These are phyloP conservation scores for Cecropterus lyciades DNA, from an alignment of 1,140 invertebrate genomes.

Conservation along the genomic window DNA sequence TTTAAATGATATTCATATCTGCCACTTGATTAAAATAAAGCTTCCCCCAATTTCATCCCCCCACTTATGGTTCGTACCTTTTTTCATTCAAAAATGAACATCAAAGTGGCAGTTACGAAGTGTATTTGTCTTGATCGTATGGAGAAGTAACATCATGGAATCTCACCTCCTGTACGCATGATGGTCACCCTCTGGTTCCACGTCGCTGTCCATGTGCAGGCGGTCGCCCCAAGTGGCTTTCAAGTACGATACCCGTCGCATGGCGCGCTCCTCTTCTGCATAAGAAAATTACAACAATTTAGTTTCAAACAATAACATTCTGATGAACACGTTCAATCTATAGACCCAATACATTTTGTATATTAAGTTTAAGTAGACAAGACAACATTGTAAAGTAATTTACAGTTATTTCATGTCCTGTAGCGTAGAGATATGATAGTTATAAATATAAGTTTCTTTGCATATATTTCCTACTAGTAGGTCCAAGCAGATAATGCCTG, in stretches of 20 bases:
- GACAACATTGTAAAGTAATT: too few relatives aligned
- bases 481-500: too few relatives aligned
- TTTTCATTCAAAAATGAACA: too few relatives aligned
- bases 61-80: neutral
- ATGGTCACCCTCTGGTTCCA: constrained; percentile 87
- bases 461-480: too few relatives aligned
- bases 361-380: too few relatives aligned
- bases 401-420: too few relatives aligned
- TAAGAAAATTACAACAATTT: neutral
- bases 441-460: too few relatives aligned
- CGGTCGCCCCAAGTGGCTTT: constrained; percentile 93
- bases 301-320: too few relatives aligned
- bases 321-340: too few relatives aligned
- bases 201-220: constrained; percentile 88
- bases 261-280: constrained; percentile 92
- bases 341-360: too few relatives aligned
- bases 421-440: too few relatives aligned
- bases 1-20: constrained; percentile 39
- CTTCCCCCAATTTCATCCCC: neutral
- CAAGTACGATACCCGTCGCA: constrained; percentile 94
- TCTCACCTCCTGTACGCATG: constrained; percentile 86
- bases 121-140: too few relatives aligned
- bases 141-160: constrained; percentile 9
- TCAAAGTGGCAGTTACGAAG: constrained; percentile 36
- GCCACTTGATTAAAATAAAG: constrained; percentile 18